Conservation (phyloP, 2,888 invertebrate species). For the Parnassius mnemosyne region DNA sequence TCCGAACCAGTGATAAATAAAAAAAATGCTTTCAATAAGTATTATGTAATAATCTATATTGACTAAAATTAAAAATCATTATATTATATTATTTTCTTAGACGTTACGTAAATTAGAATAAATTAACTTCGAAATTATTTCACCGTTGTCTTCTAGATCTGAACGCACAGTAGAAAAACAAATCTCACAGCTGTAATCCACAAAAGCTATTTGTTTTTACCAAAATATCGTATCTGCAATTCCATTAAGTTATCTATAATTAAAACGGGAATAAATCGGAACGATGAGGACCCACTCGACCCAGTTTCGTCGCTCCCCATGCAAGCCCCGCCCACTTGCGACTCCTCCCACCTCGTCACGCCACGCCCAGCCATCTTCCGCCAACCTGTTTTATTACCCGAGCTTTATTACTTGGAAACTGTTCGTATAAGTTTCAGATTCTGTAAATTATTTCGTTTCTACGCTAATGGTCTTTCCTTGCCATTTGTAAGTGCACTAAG, state of each 20-base stretch:
- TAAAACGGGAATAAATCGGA: conserved; percentile 31
- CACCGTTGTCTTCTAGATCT: no score
- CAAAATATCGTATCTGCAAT: conserved; percentile 19
- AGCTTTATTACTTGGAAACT: conserved; percentile 25
- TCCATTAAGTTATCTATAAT: conserved; percentile 27
- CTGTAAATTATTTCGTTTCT: conserved; percentile 21
- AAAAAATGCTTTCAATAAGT: no score
- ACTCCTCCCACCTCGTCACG: conserved; percentile 34
- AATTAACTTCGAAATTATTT: no score
- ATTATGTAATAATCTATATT: no score
- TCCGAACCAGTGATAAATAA: no score
- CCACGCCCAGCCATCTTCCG: conserved; percentile 43
- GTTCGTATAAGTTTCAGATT: conserved; percentile 9
- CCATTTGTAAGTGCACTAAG: conserved; percentile 6
- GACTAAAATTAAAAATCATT: no score
- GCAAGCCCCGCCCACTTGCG: conserved; percentile 40
- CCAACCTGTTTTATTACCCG: conserved; percentile 12
- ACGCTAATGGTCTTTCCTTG: conserved; percentile 22
- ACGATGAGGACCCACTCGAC: conserved; percentile 50
- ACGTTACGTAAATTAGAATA: no score
- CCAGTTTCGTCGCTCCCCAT: conserved; percentile 53
- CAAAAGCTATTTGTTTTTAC: conserved; percentile 11
- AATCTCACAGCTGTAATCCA: background rate
- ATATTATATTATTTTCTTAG: no score
- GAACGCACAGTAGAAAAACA: background rate